Evolutionary conservation across 2,797 vertebrate species (phyloP).

Genomic region (Poeciliopsis presidionis): DNA sequence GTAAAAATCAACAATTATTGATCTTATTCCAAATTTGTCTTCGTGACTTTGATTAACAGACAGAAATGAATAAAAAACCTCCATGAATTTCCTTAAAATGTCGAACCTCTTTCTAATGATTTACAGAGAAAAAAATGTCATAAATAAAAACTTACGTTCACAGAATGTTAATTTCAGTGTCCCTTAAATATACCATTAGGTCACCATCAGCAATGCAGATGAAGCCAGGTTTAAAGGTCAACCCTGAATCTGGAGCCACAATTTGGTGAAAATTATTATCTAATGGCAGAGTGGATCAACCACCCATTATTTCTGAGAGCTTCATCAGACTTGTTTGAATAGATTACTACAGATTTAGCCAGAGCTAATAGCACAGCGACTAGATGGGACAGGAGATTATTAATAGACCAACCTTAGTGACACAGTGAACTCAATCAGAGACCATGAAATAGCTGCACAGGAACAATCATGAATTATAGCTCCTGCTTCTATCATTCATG

Average conservation of each 20-base stretch:
- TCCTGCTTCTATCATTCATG: constrained; percentile 9
- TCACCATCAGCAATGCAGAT: constrained; percentile 16
- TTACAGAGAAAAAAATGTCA: neutral
- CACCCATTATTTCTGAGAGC: constrained; percentile 56
- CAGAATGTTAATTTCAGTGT: neutral
- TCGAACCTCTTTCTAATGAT: neutral
- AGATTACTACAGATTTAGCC: constrained; percentile 68
- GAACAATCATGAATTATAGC: constrained; percentile 16
- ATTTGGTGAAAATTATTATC: constrained; percentile 61
- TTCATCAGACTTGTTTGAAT: constrained; percentile 40
- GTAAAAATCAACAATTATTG: neutral
- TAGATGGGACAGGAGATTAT: constrained; percentile 50
- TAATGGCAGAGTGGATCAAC: constrained; percentile 62
- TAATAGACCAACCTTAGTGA: constrained; percentile 34
- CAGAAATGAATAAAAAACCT: neutral
- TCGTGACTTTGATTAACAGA: neutral
- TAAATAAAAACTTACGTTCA: neutral
- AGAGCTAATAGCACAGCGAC: constrained; percentile 28
- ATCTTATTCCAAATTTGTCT: neutral
- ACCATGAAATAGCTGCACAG: constrained; percentile 11
- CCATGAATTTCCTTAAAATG: neutral
- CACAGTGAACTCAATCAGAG: constrained; percentile 31
- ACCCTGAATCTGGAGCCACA: constrained; percentile 24
- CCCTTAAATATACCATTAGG: constrained; percentile 8
- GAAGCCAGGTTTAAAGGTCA: constrained; percentile 11